A percentile compares a stretch with the other conserved stretches of the same genome.
These are phyloP conservation scores for Orchesellides sinensis DNA, from an alignment of 2,888 invertebrate species.

Conservation along the genomic window DNA sequence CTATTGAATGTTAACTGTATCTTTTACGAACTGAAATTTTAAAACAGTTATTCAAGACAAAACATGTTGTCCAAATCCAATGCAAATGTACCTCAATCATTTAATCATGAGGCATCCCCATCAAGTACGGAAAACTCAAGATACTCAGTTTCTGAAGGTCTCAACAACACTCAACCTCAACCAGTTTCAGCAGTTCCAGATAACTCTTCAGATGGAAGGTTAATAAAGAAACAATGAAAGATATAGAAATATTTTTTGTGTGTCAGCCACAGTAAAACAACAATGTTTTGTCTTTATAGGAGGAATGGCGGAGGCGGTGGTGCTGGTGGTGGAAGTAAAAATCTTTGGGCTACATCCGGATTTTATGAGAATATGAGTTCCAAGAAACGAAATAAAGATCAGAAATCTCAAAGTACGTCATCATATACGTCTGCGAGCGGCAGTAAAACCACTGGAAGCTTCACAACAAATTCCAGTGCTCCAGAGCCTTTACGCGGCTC, in stretches of 20 bases:
- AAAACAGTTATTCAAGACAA: slow-evolving; percentile 89
- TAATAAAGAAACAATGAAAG: too few relatives aligned
- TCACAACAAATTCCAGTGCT: slow-evolving; percentile 14
- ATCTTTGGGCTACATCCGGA: slow-evolving; percentile 61
- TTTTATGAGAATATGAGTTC: slow-evolving; percentile 72
- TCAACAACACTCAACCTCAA: slow-evolving; percentile 37
- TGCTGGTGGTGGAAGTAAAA: slow-evolving; percentile 41
- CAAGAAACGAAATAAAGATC: slow-evolving; percentile 71
- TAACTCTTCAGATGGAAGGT: slow-evolving; percentile 9
- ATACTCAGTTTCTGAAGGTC: slow-evolving; percentile 32
- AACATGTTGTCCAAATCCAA: slow-evolving; percentile 88
- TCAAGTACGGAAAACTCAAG: slow-evolving; percentile 38
- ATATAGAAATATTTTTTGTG: too few relatives aligned
- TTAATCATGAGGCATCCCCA: slow-evolving; percentile 54
- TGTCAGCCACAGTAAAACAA: too few relatives aligned
- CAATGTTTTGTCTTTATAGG: background rate
- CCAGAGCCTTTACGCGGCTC: slow-evolving; percentile 36
- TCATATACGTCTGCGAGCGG: slow-evolving; percentile 6
- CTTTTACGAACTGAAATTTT: background rate
- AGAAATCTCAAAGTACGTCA: slow-evolving; percentile 54
- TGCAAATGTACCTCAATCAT: slow-evolving; percentile 64
- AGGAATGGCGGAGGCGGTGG: slow-evolving; percentile 38
- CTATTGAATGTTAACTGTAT: background rate
- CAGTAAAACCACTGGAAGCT: background rate
- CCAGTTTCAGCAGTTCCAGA: slow-evolving; percentile 12